phyloP scores from a whole-genome alignment of 2,113 vertebrate genomes.

The Collichthys lucidus region DNA sequence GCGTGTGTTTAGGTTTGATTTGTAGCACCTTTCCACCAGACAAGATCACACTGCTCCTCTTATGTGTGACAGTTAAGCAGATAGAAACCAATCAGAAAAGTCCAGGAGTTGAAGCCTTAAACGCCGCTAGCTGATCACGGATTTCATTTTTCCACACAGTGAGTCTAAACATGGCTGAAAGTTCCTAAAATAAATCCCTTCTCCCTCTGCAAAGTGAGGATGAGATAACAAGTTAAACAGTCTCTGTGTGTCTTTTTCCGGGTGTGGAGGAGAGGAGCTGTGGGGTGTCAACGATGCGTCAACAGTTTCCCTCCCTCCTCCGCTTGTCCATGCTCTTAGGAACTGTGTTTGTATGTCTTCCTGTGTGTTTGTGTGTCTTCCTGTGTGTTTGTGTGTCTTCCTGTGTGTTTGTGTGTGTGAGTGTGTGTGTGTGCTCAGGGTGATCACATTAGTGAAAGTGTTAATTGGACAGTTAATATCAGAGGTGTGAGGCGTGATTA shows the following conservation, averaged over 20 bases:
- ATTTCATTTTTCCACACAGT: background rate
- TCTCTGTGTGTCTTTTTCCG: constrained; percentile 14
- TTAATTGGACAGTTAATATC: constrained; percentile 62
- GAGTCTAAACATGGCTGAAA: background rate
- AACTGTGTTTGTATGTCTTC: background rate
- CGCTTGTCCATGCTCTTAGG: background rate
- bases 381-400: too few relatives aligned
- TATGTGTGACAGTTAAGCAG: background rate
- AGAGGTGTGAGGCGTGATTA: constrained; percentile 35
- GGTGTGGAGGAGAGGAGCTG: constrained; percentile 1
- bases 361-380: too few relatives aligned
- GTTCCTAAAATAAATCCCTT: background rate
- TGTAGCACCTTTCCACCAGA: background rate
- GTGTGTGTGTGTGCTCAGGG: constrained; percentile 9
- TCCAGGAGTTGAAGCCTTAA: background rate
- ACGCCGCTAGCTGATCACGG: background rate
- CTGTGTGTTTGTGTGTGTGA: background rate
- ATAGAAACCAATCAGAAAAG: background rate
- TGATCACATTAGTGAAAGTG: constrained; percentile 68
- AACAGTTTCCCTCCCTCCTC: constrained; percentile 31
- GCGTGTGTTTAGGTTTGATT: background rate
- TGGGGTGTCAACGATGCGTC: constrained; percentile 31
- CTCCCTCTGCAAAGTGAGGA: background rate
- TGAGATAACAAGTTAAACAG: background rate
- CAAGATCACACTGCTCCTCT: background rate